Conservation (phyloP, 2,113 vertebrate species). For the Lepus europaeus region DNA sequence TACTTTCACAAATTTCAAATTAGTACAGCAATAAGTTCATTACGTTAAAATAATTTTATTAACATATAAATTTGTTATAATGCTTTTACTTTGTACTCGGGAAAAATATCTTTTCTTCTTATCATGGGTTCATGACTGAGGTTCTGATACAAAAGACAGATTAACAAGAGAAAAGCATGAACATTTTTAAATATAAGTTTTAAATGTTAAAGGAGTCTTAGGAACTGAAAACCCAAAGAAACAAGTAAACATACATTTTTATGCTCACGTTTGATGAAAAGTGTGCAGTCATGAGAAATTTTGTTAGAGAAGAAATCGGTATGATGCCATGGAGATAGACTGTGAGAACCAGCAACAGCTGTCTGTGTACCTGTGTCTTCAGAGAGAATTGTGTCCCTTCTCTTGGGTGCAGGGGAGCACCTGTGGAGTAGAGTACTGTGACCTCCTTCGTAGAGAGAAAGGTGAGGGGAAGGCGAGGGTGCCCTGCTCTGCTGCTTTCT, state of each 20-base stretch:
- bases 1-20: conserved; percentile 13
- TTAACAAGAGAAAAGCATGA: neutral
- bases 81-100: neutral
- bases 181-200: neutral
- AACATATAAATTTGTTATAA: neutral
- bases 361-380: neutral
- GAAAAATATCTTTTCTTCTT: neutral
- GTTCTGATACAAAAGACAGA: neutral
- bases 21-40: neutral
- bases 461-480: fast-evolving
- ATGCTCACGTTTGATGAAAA: neutral
- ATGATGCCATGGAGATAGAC: neutral
- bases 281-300: neutral
- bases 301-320: neutral
- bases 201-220: neutral
- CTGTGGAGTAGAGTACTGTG: neutral
- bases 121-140: neutral
- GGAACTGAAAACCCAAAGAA: neutral
- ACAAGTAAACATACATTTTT: neutral
- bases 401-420: no score
- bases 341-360: neutral
- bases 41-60: conserved; percentile 15
- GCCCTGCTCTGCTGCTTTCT: neutral
- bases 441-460: neutral
- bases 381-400: neutral